Percentiles rank a stretch among this genome's conserved stretches.
Evolutionary conservation across 2,113 vertebrate species (phyloP).

Genomic region (Eidolon helvum): DNA sequence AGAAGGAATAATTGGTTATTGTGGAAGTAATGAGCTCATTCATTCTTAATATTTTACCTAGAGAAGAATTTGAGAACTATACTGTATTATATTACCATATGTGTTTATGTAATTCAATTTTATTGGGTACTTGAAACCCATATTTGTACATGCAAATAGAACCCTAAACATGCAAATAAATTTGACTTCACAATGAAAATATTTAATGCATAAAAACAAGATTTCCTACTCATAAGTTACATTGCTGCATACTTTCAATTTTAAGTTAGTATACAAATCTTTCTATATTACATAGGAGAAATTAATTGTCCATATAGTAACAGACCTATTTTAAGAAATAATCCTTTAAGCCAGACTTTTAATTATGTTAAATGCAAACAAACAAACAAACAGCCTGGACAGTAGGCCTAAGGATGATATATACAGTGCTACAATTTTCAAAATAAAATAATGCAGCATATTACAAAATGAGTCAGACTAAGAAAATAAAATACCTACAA

Average conservation of each 20-base stretch:
- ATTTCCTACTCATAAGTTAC: neutral
- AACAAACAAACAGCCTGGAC: neutral
- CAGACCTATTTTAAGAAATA: neutral
- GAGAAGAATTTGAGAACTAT: neutral
- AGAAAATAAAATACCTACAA: neutral
- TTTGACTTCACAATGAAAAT: constrained; percentile 36
- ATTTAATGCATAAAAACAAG: neutral
- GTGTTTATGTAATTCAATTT: constrained; percentile 39
- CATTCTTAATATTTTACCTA: neutral
- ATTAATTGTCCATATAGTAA: neutral
- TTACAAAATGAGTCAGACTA: neutral
- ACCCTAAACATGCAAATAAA: neutral
- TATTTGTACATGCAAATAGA: constrained; percentile 52
- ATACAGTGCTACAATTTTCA: neutral
- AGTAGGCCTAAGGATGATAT: neutral
- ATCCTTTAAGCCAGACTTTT: neutral
- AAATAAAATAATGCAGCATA: neutral
- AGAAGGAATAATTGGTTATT: neutral
- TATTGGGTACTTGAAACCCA: constrained; percentile 20
- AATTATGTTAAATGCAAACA: neutral
- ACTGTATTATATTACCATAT: neutral
- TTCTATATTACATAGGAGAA: neutral
- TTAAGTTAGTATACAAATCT: neutral
- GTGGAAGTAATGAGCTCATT: constrained; percentile 37
- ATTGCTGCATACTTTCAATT: neutral